Evolutionary conservation across 1,140 invertebrate species (phyloP).

Genomic region (Camponotus floridanus): DNA sequence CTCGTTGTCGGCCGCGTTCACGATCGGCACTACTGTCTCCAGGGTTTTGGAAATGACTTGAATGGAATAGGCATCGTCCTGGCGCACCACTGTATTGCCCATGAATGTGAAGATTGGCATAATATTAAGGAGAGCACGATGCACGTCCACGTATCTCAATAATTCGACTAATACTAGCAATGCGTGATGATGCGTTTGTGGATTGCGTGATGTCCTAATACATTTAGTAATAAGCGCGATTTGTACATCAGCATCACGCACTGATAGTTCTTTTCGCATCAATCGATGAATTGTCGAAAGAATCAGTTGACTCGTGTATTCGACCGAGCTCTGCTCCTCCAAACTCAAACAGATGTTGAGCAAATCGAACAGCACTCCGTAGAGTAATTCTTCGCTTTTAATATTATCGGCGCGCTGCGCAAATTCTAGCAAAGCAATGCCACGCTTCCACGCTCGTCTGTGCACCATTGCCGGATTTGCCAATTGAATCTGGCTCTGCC

Average conservation of each 20-base stretch:
- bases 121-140: conserved; percentile 95
- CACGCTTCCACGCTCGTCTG: conserved; percentile 91
- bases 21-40: conserved; percentile 95
- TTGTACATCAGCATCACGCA: conserved; percentile 89
- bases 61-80: conserved; percentile 97
- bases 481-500: conserved; percentile 75
- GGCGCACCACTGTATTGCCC: conserved; percentile 95
- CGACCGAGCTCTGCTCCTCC: conserved; percentile 93
- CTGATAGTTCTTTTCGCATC: conserved; percentile 84
- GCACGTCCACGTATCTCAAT: conserved; percentile 89
- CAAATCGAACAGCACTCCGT: conserved; percentile 93
- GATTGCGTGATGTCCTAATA: conserved; percentile 95
- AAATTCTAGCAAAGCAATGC: conserved; percentile 93
- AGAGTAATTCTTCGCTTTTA: conserved; percentile 88
- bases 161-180: conserved; percentile 90
- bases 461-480: conserved; percentile 87
- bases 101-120: conserved; percentile 99
- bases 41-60: conserved; percentile 97
- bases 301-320: conserved; percentile 96
- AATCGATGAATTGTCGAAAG: conserved; percentile 92
- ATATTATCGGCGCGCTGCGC: conserved; percentile 94
- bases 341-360: conserved; percentile 92
- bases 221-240: conserved; percentile 95
- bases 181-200: conserved; percentile 97
- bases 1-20: conserved; percentile 88